Evolutionary conservation across 2,113 vertebrate species (phyloP), one percentile per base, ranked within the genome.

Genomic region (Oncorhynchus masou): DNA sequence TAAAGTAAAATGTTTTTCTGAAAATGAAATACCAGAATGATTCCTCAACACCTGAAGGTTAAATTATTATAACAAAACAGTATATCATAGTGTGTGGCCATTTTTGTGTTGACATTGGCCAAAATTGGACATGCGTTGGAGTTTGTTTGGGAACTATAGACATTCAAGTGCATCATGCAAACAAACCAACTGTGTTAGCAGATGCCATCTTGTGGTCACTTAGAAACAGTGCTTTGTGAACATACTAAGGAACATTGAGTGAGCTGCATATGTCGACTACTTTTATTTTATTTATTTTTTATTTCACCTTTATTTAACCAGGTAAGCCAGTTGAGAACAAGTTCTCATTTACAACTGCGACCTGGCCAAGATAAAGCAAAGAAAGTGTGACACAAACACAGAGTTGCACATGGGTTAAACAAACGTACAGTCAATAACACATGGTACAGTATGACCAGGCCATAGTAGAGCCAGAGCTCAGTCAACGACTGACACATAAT

Each of bases 161-260:
- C 68, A 49, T 70, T 49, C 22, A 48, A 22, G n/a, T 70, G 20
- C 39, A 22, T 45, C 34, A 45, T 48, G 68, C 68, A 70, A 48
- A 70, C 25, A 65, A 31, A 68, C 31, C 54, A 54, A 68, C 2
- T 22, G 4, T 65, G 51, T 69, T 15, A 70, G 34, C 6, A 83
- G 39, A 70, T 59, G 77, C 74, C 79, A 79, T 74, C 79, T 79
- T 75, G 77, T 83, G 84, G 78, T 71, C 45, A 64, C 5, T 70
- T 68, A n/a, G 6, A 62, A 78, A 24, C 7, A 24, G 31, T 70
- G 24, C 66, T 62, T 39, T 70, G 7, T 45, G n/a, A 70, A 19
- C 45, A 25, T 48, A 11, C 9, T 48, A 34, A 20, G 39, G 59
- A 62, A 62, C n/a, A 62, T 62, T 22, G 6, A 62, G 59, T 3